Evolutionary conservation across 2,113 vertebrate genomes (phyloP).

Genomic region (Odocoileus hemionus): DNA sequence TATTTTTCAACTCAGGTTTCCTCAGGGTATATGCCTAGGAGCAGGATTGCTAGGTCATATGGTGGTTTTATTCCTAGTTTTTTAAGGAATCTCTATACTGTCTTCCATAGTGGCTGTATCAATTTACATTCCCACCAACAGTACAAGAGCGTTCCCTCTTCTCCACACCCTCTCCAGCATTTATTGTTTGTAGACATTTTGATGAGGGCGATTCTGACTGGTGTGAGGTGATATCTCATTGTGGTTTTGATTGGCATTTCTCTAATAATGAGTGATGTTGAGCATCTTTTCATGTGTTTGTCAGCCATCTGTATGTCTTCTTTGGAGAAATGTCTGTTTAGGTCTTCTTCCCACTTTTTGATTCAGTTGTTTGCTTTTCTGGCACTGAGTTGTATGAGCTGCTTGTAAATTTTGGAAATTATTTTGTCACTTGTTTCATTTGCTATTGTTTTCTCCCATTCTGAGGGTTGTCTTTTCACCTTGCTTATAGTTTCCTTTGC

Average conservation of each 20-base stretch:
- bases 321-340: neutral
- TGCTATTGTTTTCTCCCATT: neutral
- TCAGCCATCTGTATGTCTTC: neutral
- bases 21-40: too few relatives aligned
- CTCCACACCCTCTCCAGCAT: neutral
- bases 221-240: neutral
- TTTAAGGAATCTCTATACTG: neutral
- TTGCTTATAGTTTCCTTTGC: neutral
- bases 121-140: neutral
- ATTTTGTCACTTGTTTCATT: neutral
- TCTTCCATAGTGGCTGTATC: neutral
- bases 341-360: neutral
- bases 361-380: neutral
- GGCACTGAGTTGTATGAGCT: neutral
- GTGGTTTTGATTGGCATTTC: neutral
- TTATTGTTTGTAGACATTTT: neutral
- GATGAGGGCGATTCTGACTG: neutral
- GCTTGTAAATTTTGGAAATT: neutral
- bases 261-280: neutral
- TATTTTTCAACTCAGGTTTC: neutral
- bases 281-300: neutral
- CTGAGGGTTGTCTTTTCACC: neutral
- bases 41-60: too few relatives aligned
- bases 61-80: neutral
- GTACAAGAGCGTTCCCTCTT: fast-evolving